These are phyloP conservation scores for Telenomus remus DNA, from an alignment of 1,140 invertebrate genomes.

Conservation along the genomic window DNA sequence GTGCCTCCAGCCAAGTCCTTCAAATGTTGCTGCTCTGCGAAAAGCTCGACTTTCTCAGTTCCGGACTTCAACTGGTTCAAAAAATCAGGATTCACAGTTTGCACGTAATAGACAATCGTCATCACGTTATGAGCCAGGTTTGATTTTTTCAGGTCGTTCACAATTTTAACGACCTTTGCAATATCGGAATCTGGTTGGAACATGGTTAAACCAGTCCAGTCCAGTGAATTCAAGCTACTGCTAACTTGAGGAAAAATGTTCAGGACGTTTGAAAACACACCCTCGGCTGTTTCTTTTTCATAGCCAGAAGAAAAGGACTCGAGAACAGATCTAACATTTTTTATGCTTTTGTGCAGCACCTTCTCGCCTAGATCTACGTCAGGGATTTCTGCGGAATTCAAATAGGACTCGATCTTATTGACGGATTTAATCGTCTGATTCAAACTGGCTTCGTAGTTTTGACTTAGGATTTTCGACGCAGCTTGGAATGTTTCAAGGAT, in stretches of 20 bases:
- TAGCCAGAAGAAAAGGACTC: constrained; percentile 8
- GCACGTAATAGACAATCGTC: constrained; percentile 10
- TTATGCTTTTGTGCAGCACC: constrained; percentile 10
- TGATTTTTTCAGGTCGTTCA: background rate
- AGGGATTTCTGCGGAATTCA: background rate
- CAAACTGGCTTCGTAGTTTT: constrained; percentile 4
- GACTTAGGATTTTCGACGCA: background rate
- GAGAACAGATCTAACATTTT: background rate
- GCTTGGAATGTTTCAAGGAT: too few species aligned
- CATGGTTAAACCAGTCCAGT: background rate
- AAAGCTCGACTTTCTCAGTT: background rate
- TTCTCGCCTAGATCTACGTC: background rate
- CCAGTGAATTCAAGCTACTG: background rate
- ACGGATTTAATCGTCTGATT: background rate
- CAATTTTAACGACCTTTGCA: background rate
- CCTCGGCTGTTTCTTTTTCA: constrained; percentile 1
- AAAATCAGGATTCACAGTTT: constrained; percentile 10
- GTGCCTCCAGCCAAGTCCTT: constrained; percentile 4
- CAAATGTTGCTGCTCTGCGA: background rate
- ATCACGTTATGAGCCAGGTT: constrained; percentile 14
- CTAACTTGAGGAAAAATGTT: constrained; percentile 8
- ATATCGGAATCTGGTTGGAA: background rate
- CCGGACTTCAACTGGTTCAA: background rate
- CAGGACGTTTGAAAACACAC: constrained; percentile 7
- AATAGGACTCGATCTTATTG: background rate